Base-by-base conservation (phyloP, 2,113 vertebrate genomes). In the Oryzias javanicus region DNA sequence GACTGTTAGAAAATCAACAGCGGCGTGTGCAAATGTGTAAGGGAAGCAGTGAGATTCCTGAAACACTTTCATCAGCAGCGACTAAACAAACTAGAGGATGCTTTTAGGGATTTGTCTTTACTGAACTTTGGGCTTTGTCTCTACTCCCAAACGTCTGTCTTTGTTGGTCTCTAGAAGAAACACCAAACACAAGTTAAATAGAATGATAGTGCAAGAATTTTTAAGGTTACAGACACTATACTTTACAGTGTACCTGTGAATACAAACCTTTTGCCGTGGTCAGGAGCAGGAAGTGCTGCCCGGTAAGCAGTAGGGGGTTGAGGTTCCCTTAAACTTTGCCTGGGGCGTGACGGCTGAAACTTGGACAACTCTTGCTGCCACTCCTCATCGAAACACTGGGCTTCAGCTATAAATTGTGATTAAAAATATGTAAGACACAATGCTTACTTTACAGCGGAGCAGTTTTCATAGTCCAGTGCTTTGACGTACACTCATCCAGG, bases 401-500 rank as follows among this genome's bases (percentile, higher is more conserved):
- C 96, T 72, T 99, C 96, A 65, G 85, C 96, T 99, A 84, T 4
- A 41, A 42, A 67, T 24, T 49, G 66, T 50, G 59, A 72, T 67
- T 44, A 56, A 49, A 45, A 49, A 27, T 13, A 46, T 22, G 58
- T 74, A 46, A 76, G 44, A 7, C n/a, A 53, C 19, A 67, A 1
- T 20, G 53, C 13, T 40, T 16, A 19, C 42, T 4, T 40, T 42
- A 10, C 12, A 49, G 24, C 14, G 15, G 17, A 53, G 12, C 12
- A 5, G n/a, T 6, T 48, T 22, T 7, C n/a, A 42, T 6, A 16
- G 10, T 15, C 6, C 3, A 14, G 15, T 42, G 44, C 25, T 29
- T 29, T 12, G 17, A 88, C 93, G 49, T 86, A 98, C 97, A 82
- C 89, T 99, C 97, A 79, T 94, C 93, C 85, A 99, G 48, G 74